A percentile compares a stretch with the other conserved stretches of the same genome.
These are phyloP conservation scores for Luperina nickerlii DNA, from an alignment of 2,888 invertebrate genomes.

Conservation along the genomic window DNA sequence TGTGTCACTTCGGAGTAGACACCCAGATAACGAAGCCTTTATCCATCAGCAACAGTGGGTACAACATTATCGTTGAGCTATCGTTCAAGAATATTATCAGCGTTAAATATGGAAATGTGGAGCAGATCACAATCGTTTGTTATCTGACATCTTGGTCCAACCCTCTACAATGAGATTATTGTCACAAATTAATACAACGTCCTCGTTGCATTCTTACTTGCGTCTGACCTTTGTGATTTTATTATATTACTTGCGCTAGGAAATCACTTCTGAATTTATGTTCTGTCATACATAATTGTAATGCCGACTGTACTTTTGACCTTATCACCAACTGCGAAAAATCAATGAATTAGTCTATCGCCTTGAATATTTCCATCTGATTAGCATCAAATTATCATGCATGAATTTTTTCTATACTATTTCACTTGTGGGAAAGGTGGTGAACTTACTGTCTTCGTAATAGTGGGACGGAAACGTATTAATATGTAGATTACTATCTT, in stretches of 20 bases:
- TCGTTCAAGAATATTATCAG: slow-evolving; percentile 21
- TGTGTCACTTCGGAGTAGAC: too few species aligned
- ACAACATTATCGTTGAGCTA: slow-evolving; percentile 5
- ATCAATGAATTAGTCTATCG: slow-evolving; percentile 30
- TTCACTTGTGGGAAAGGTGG: slow-evolving; percentile 60
- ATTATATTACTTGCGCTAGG: slow-evolving; percentile 5
- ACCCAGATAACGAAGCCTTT: background rate
- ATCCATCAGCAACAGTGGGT: background rate
- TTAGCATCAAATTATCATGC: slow-evolving; percentile 65
- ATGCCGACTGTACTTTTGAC: slow-evolving; percentile 23
- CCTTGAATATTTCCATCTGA: slow-evolving; percentile 45
- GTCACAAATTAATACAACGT: slow-evolving; percentile 35
- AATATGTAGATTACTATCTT: slow-evolving; percentile 54
- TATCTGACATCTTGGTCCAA: slow-evolving; percentile 49
- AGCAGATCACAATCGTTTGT: slow-evolving; percentile 37
- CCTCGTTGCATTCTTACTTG: slow-evolving; percentile 46
- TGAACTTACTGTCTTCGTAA: slow-evolving; percentile 57
- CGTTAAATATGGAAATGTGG: slow-evolving; percentile 38
- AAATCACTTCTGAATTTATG: background rate
- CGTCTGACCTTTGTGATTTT: slow-evolving; percentile 40
- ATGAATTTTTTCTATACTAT: slow-evolving; percentile 67
- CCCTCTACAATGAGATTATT: slow-evolving; percentile 50
- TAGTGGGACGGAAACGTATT: slow-evolving; percentile 58
- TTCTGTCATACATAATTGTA: background rate
- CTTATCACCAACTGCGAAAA: slow-evolving; percentile 42